phyloP scores from a whole-genome alignment of 1,140 invertebrate genomes.

The Lasioglossum baleicum region DNA sequence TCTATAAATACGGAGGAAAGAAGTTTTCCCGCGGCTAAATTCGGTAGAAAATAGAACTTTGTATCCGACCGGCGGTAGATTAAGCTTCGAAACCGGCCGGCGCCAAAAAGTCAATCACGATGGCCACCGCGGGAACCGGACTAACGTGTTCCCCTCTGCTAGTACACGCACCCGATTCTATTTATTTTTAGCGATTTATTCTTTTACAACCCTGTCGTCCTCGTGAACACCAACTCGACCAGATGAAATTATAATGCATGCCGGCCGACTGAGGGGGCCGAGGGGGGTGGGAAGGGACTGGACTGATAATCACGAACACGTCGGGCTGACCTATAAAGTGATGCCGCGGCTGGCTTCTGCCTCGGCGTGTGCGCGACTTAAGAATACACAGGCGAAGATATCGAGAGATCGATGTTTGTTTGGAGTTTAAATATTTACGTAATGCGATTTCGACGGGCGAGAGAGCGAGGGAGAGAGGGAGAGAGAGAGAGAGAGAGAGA shows the following conservation, averaged over 20 bases:
- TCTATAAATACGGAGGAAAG: neutral
- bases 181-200: constrained; percentile 49
- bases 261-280: neutral
- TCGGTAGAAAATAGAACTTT: constrained; percentile 19
- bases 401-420: constrained; percentile 16
- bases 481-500: neutral
- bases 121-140: neutral
- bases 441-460: neutral
- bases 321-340: constrained; percentile 42
- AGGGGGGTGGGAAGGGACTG: constrained; percentile 14
- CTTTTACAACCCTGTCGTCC: constrained; percentile 43
- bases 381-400: constrained; percentile 17
- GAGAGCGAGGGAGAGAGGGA: too few species aligned
- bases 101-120: constrained; percentile 41
- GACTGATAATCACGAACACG: constrained; percentile 34
- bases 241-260: constrained; percentile 46
- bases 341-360: constrained; percentile 22
- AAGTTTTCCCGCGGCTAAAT: neutral
- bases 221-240: constrained; percentile 40
- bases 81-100: constrained; percentile 5
- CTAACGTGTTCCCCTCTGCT: neutral
- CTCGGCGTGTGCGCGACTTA: constrained; percentile 15
- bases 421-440: constrained; percentile 21
- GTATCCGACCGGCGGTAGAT: neutral
- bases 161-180: neutral